Evolutionary conservation across 2,797 vertebrate species (phyloP).

Genomic region (Enteromius radiatus): DNA sequence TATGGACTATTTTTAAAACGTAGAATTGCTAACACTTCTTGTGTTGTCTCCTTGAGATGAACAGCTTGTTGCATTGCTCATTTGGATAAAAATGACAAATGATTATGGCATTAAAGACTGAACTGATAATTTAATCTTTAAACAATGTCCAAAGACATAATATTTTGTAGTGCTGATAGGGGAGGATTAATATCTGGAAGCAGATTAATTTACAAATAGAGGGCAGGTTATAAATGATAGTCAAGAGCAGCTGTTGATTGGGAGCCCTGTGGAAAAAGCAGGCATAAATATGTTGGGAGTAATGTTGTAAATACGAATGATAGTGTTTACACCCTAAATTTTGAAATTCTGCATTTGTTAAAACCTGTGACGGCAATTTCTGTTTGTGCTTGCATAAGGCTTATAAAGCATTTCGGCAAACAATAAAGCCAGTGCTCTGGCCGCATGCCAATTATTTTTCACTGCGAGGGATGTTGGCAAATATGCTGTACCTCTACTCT

Average conservation of each 20-base stretch:
- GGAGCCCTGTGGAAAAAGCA: not conserved
- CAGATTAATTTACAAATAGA: slow-evolving; percentile 39
- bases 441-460: slow-evolving; percentile 14
- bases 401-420: not conserved
- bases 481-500: slow-evolving; percentile 1
- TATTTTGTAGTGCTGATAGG: slow-evolving; percentile 10
- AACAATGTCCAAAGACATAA: not conserved
- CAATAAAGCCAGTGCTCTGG: not conserved
- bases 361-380: not conserved
- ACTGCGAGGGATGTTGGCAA: slow-evolving; percentile 22
- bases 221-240: slow-evolving; percentile 11
- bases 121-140: slow-evolving; percentile 45
- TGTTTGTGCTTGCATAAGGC: not conserved
- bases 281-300: not conserved
- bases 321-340: not conserved
- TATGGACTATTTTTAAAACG: not conserved
- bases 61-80: not conserved
- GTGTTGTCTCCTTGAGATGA: not conserved
- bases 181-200: slow-evolving; percentile 21
- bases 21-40: not conserved
- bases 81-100: slow-evolving; percentile 33
- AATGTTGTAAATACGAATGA: slow-evolving; percentile 1
- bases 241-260: slow-evolving; percentile 16
- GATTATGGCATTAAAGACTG: slow-evolving; percentile 56
- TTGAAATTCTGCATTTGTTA: not conserved